Base-by-base conservation (phyloP, 2,888 invertebrate species). In the Cordilura impudica region DNA sequence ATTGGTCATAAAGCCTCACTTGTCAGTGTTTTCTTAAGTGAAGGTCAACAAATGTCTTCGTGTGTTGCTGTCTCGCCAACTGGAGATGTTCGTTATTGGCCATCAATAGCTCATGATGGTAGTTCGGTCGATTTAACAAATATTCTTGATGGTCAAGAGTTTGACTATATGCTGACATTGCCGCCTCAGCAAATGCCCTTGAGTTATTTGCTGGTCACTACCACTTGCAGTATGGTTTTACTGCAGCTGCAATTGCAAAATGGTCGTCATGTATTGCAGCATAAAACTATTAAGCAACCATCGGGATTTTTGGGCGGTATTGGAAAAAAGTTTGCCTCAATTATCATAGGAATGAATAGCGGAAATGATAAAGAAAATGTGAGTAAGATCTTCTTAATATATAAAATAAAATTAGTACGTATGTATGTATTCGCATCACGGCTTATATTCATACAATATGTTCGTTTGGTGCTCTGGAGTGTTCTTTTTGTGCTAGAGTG, bases 21-120 rank as follows among this genome's bases (percentile, higher is more conserved):
- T 14, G 94, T 96, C 0, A 93, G 93, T 23, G 93, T 97, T 0
- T 95, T 95, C 87, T 91, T 92, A 12, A 90, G 91, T 2, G 90
- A 90, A 51, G 92, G 91, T 0, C 92, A 92, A 80, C 92, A 92
- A 87, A 92, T 94, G 88, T 96, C 97, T 7, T 94, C 96, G 0
- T 97, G 97, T 85, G 93, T 98, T 83, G 97, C 97, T 14, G 96
- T 97, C 0, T 97, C 98, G 0, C 97, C 98, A 0, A 98, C 98
- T 87, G 98, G 98, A 35, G 93, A 94, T 60, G 94, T 97, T 0
- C 93, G 98, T 1, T 98, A 95, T 90, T 98, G 98, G 98, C 93
- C 96, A 0, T 96, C 95, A 4, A 93, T 98, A 39, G 95, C 95
- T 0, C 96, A 97, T 84, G 97, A 97, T 87, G 95, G 95, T 0